Conservation (phyloP, 2,797 vertebrate genomes). For the Jordanella pulchra region DNA sequence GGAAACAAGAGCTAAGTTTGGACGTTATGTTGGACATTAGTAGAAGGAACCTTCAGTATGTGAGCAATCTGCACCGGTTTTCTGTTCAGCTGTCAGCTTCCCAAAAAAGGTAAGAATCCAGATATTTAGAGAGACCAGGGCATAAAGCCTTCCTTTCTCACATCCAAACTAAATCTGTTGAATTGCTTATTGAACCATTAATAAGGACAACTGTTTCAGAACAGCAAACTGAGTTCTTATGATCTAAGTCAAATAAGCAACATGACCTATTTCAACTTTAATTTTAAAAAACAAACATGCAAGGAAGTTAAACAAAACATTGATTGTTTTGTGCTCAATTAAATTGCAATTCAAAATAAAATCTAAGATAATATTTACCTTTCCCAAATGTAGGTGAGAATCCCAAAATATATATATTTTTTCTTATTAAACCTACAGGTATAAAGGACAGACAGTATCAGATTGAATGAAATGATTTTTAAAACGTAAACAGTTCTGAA, state of each 20-base stretch:
- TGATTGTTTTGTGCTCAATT: too few species aligned
- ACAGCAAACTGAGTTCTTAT: not conserved
- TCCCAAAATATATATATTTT: not conserved
- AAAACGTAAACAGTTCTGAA: not conserved
- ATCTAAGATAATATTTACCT: not conserved
- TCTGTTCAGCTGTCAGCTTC: slow-evolving; percentile 57
- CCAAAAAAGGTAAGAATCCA: slow-evolving; percentile 32
- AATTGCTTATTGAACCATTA: slow-evolving; percentile 1
- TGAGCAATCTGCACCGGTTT: slow-evolving; percentile 27
- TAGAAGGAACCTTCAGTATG: slow-evolving; percentile 38
- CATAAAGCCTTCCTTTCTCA: slow-evolving; percentile 1
- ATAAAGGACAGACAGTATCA: too few species aligned
- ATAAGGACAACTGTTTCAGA: not conserved
- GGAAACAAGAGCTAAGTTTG: slow-evolving; percentile 32
- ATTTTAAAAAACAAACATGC: too few species aligned
- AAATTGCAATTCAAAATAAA: not conserved
- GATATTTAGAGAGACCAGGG: slow-evolving; percentile 41
- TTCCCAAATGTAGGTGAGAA: not conserved
- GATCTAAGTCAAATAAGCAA: not conserved
- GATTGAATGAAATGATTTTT: too few species aligned
- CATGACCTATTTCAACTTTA: not conserved
- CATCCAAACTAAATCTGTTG: slow-evolving; percentile 2
- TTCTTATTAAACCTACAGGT: not conserved
- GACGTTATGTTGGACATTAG: not conserved
- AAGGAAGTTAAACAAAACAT: too few species aligned